Base-by-base conservation (phyloP, 2,888 invertebrate genomes). In the Cybosia mesomella region DNA sequence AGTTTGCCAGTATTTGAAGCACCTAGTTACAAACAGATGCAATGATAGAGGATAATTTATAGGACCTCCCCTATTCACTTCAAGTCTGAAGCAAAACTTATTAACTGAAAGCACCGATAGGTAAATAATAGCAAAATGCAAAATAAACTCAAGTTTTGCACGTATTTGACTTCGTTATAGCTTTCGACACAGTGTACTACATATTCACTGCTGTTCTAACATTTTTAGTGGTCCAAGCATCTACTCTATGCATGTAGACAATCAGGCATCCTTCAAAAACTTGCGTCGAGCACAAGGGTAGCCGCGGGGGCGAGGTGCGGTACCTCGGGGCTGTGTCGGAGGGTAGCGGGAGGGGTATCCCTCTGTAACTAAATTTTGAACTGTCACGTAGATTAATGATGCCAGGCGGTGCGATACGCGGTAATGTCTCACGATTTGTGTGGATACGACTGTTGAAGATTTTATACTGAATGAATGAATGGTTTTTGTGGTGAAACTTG, bases 361-460 rank as follows among this genome's bases (percentile, higher is more conserved):
- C 94, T 93, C 94, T 92, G 94, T 94, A 95, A 95, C 94, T 94
- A 94, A 95, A 95, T 95, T 95, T 95, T 95, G 93, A 95, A 95
- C 95, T 95, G 95, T 95, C 95, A 95, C 94, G 94, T 92, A 95
- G 95, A 95, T 95, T 95, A 95, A 95, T 95, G 95, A 95, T 91
- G 92, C 91, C 92, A 92, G 92, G 91, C 93, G 92, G 95, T 92
- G 93, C 94, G 93, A 93, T 95, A 95, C 95, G 94, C 94, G 93
- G 91, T 93, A 93, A 93, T 93, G 94, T 91, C 85, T 90, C 80
- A 81, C 85, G 90, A 85, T 85, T 91, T 88, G 81, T 87, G 84
- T 91, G 94, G 94, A 94, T 91, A 86, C 75, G 93, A 82, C 88
- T 22, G 60, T 28, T 60, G 22, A 60, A 68, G 53, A 58, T 53